Percentiles rank a stretch among this genome's conserved stretches.
Evolutionary conservation across 2,888 invertebrate species (phyloP).

Genomic region (Phragmatobia fuliginosa): DNA sequence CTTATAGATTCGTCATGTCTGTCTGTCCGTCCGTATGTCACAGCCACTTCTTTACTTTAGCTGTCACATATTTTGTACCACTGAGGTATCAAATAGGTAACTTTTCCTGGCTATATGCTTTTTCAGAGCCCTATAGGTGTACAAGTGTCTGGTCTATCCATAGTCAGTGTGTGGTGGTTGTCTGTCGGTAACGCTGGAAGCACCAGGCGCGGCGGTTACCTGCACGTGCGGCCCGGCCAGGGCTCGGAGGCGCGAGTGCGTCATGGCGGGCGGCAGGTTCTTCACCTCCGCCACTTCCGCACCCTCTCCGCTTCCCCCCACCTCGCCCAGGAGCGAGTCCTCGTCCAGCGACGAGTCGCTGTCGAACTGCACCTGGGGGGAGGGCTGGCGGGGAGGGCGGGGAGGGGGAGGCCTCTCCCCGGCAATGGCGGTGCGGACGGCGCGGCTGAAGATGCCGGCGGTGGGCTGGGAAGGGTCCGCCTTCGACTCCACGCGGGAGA

Average conservation of each 20-base stretch:
- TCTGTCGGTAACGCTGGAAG: constrained; percentile 26
- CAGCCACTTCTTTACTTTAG: too few relatives aligned
- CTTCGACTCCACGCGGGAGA: constrained; percentile 63
- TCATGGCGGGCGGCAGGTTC: constrained; percentile 81
- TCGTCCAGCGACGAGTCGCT: constrained; percentile 67
- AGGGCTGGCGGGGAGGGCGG: constrained; percentile 55
- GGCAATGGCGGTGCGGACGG: constrained; percentile 71
- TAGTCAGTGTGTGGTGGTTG: neutral
- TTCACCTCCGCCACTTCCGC: constrained; percentile 61
- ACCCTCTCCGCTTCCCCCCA: too few relatives aligned
- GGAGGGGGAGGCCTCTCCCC: constrained; percentile 52
- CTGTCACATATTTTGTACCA: too few relatives aligned
- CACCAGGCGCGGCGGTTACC: constrained; percentile 65
- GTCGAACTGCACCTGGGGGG: constrained; percentile 67
- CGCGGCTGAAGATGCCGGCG: constrained; percentile 77
- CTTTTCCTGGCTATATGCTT: too few relatives aligned
- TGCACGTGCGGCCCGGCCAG: constrained; percentile 78
- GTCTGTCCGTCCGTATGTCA: too few relatives aligned
- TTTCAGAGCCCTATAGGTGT: neutral
- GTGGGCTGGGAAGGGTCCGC: constrained; percentile 67
- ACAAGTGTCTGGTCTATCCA: neutral
- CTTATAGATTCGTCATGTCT: too few relatives aligned
- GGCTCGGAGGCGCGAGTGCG: constrained; percentile 75
- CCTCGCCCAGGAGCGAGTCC: constrained; percentile 53
- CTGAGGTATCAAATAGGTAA: too few relatives aligned